phyloP scores from a whole-genome alignment of 53 echinoderm and acorn worm species.

The Echinometra lucunter region DNA sequence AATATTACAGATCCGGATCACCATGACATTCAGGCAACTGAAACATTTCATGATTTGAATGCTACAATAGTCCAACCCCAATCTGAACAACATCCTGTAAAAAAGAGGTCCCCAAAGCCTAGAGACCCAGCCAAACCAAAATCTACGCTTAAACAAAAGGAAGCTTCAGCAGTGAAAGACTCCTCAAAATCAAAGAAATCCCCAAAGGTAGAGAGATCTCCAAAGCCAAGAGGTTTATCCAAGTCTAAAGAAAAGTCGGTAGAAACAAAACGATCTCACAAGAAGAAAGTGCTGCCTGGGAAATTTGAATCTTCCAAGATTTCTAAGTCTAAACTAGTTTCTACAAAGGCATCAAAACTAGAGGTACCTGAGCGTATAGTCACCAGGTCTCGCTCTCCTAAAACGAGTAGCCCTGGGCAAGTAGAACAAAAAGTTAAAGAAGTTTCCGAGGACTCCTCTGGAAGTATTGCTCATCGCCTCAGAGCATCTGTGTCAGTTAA shows the following conservation, averaged over 20 bases:
- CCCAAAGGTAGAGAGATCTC: neutral
- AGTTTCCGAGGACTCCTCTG: neutral
- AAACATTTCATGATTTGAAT: conserved; percentile 21
- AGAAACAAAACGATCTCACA: neutral
- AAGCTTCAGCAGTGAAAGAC: neutral
- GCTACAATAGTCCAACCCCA: neutral
- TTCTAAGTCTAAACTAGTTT: conserved; percentile 4
- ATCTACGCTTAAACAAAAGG: conserved; percentile 22
- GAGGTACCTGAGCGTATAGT: neutral
- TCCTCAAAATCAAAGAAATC: conserved; percentile 42
- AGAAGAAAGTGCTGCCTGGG: conserved; percentile 19
- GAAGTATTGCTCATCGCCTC: conserved; percentile 60
- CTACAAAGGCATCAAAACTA: conserved; percentile 8
- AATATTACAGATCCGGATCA: conserved; percentile 24
- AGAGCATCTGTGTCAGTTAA: conserved; percentile 9
- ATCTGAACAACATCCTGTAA: neutral
- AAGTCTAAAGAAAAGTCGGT: conserved; percentile 11
- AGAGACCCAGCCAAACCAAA: neutral
- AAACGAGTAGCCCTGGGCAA: neutral
- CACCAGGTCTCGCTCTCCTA: conserved; percentile 52
- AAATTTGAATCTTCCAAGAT: conserved; percentile 21
- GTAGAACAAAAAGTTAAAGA: neutral
- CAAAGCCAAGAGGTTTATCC: conserved; percentile 15
- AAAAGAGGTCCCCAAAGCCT: conserved; percentile 8
- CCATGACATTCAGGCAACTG: neutral